phyloP scores from a whole-genome alignment of 2,888 invertebrate species.

The Pseudoips prasinana region DNA sequence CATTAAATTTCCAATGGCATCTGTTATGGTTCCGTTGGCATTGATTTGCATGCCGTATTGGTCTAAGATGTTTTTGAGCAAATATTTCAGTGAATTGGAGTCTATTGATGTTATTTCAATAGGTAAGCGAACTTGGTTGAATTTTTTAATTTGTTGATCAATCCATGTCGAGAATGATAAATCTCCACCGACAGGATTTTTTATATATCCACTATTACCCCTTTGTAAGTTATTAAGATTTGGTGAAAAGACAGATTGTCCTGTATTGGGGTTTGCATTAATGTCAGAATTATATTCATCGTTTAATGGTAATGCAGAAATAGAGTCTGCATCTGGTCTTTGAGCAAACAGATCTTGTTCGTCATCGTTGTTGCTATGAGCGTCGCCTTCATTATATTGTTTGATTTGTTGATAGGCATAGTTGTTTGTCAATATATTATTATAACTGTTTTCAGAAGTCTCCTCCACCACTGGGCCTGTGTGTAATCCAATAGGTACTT shows the following conservation, averaged over 20 bases:
- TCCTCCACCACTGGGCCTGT: not conserved
- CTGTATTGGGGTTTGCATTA: too few species aligned
- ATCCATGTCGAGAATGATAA: constrained; percentile 43
- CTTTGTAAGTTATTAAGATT: not conserved
- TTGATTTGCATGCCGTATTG: constrained; percentile 42
- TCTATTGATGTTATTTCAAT: constrained; percentile 28
- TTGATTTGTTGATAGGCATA: too few species aligned
- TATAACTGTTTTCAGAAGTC: too few species aligned
- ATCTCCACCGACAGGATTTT: constrained; percentile 1
- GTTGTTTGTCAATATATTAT: too few species aligned
- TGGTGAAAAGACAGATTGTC: not conserved
- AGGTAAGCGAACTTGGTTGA: constrained; percentile 23
- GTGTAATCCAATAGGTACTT: constrained; percentile 18
- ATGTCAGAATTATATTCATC: too few species aligned
- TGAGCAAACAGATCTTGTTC: too few species aligned
- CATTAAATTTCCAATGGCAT: constrained; percentile 38
- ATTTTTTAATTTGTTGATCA: constrained; percentile 35
- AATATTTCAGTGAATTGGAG: constrained; percentile 29
- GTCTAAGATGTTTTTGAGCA: constrained; percentile 40
- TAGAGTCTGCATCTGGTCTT: too few species aligned
- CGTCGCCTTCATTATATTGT: too few species aligned
- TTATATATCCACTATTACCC: too few species aligned
- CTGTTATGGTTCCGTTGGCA: constrained; percentile 34
- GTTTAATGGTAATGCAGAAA: too few species aligned
- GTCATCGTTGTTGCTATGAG: too few species aligned